Base-by-base conservation (phyloP, 2,888 invertebrate species). In the Nemotelus nigrinus region DNA sequence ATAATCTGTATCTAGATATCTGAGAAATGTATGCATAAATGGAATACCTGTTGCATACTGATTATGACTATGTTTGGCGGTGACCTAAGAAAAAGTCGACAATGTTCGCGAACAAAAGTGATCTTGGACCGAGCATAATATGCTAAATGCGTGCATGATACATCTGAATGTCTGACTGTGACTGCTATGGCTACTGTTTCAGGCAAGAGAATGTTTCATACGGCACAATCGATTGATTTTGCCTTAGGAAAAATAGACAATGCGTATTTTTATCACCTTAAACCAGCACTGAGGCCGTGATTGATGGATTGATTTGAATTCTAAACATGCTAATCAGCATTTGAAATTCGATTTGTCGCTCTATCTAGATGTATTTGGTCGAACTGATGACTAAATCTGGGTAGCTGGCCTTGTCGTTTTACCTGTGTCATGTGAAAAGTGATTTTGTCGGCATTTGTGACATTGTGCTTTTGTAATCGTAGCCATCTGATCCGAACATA, bases 61-160 rank as follows among this genome's bases (percentile, higher is more conserved):
- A 74, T 74, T 74, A 74, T 74, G 74, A 74, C 74, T 74, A 74
- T 74, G 60, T 74, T 74, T 74, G 74, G 60, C 41, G 74, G 74
- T 74, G 74, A 74, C 74, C 74, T 74, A 74, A 74, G 63, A 8
- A 10, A 63, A 25, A 39, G 10, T 10, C 10, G 10, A 7, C 39
- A n/a, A 67, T 67, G 67, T 67, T 67, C 45, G 48, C 10, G n/a
- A 50, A 48, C 67, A 67, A 67, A 67, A 50, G 71, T 72, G 71
- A 72, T 72, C 71, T 72, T 72, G 71, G 58, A 25, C 57, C 63
- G 60, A 74, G 74, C 74, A 74, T 60, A 74, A 74, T 74, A 63
- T 74, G 74, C 63, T 74, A 74, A 74, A 63, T 60, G 25, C 25
- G 25, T 25, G 25, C 25, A 25, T 25, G 25, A 50, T 50, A 43